Evolutionary conservation across 1,140 invertebrate genomes (phyloP).

Genomic region (Leguminivora glycinivorella): DNA sequence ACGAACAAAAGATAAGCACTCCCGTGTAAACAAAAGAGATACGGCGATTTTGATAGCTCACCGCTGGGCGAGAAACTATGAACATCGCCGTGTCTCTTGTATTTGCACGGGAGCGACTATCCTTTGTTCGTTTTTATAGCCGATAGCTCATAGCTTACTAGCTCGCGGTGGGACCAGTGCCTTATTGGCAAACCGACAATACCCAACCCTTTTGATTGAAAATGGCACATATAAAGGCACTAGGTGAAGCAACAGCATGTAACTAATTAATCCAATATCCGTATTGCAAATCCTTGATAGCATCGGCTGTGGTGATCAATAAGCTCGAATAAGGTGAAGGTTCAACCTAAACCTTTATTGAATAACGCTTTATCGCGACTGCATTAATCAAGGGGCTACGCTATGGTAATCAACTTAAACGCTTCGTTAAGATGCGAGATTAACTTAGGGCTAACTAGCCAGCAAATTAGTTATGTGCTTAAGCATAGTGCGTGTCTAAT

Average conservation of each 20-base stretch:
- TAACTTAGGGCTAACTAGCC: conserved; percentile 32
- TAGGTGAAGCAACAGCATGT: not conserved
- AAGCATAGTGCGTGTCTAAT: not conserved
- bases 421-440: conserved; percentile 56
- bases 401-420: conserved; percentile 55
- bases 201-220: too few species aligned
- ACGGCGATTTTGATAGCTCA: too few species aligned
- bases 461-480: not conserved
- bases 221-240: too few species aligned
- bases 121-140: too few species aligned
- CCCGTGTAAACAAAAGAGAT: too few species aligned
- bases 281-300: conserved; percentile 26
- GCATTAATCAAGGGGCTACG: conserved; percentile 49
- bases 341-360: conserved; percentile 45
- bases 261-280: conserved; percentile 5
- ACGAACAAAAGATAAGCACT: too few species aligned
- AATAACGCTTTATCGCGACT: conserved; percentile 31
- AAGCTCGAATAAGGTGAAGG: conserved; percentile 43
- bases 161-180: too few species aligned
- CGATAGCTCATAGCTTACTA: too few species aligned
- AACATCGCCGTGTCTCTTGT: too few species aligned
- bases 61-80: too few species aligned
- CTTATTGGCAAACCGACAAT: too few species aligned
- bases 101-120: too few species aligned
- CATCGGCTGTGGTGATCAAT: conserved; percentile 34